phyloP scores from a whole-genome alignment of 2,888 invertebrate genomes.

The Dynastes tityus region DNA sequence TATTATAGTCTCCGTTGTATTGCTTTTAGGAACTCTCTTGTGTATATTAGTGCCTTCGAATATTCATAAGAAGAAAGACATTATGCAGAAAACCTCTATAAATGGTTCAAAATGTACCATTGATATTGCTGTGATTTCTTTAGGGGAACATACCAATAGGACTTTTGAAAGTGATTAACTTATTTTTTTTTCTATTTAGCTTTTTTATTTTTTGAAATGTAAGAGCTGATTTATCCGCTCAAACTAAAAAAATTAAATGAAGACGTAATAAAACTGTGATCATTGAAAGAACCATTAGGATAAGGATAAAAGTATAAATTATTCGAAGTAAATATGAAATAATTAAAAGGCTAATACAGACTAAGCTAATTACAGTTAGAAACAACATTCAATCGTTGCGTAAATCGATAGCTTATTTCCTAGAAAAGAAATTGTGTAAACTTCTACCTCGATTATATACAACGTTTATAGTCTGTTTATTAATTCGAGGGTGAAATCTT shows the following conservation, averaged over 20 bases:
- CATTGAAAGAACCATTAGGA: not conserved
- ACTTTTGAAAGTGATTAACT: conserved; percentile 27
- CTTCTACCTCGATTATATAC: too few relatives aligned
- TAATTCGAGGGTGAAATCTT: too few relatives aligned
- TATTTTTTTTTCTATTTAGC: not conserved
- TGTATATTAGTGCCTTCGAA: conserved; percentile 61
- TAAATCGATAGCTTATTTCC: too few relatives aligned
- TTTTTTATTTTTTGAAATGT: not conserved
- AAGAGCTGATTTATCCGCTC: not conserved
- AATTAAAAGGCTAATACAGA: not conserved
- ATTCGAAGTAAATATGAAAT: not conserved
- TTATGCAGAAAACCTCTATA: not conserved
- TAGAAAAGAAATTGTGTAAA: too few relatives aligned
- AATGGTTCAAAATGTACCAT: conserved; percentile 16
- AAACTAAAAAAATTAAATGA: not conserved
- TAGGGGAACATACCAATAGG: conserved; percentile 29
- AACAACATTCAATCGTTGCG: too few relatives aligned
- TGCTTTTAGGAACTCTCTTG: conserved; percentile 69
- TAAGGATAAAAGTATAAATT: not conserved
- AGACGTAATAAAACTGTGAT: not conserved
- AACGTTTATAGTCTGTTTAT: too few relatives aligned
- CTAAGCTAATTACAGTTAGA: too few relatives aligned
- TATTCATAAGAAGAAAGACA: not conserved
- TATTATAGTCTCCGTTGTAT: conserved; percentile 73
- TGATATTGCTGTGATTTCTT: conserved; percentile 52